Conservation (phyloP, 1,140 invertebrate genomes). For the Diachasma alloeum region DNA sequence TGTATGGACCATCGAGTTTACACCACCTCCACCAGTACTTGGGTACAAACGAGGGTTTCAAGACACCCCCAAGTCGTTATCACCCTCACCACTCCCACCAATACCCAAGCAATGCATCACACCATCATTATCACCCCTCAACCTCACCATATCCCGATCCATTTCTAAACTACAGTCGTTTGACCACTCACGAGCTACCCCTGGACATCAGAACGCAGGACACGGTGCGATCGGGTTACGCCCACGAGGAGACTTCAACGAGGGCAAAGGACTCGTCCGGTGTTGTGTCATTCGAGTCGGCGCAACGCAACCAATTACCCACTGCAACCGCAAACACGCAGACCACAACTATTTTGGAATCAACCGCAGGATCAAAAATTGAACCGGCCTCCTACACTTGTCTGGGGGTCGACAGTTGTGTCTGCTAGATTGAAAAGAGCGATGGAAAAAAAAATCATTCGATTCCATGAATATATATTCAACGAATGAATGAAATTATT, state of each 20-base stretch:
- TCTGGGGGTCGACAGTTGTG: conserved; percentile 57
- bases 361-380: conserved; percentile 50
- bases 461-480: background rate
- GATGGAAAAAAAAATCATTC: background rate
- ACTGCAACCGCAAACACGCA: conserved; percentile 33
- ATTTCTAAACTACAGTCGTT: conserved; percentile 56
- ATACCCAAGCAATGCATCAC: conserved; percentile 44
- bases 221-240: conserved; percentile 28
- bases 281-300: conserved; percentile 37
- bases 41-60: conserved; percentile 56
- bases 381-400: conserved; percentile 55
- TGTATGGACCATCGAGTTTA: conserved; percentile 54
- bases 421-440: conserved; percentile 43
- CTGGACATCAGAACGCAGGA: conserved; percentile 50
- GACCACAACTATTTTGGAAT: conserved; percentile 44
- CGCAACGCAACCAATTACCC: conserved; percentile 48
- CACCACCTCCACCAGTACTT: conserved; percentile 60
- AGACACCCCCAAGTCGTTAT: conserved; percentile 51
- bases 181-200: conserved; percentile 50
- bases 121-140: conserved; percentile 47
- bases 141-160: conserved; percentile 51
- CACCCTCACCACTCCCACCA: conserved; percentile 52
- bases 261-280: conserved; percentile 38
- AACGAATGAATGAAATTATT: background rate
- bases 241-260: conserved; percentile 39